phyloP scores from a whole-genome alignment of 1,140 invertebrate genomes.

The Drosophila neocordata region DNA sequence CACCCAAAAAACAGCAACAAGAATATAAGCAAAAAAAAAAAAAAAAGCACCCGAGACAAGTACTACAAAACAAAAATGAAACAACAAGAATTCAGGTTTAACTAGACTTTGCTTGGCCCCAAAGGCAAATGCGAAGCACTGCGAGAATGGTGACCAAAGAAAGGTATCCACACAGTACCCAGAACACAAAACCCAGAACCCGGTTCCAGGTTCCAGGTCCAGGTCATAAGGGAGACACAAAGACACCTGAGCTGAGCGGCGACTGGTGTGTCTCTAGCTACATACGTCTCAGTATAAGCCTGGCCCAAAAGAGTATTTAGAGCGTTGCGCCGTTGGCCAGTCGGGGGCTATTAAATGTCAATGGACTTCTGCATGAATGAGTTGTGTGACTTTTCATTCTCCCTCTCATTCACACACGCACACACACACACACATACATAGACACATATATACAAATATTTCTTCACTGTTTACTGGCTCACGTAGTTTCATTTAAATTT shows the following conservation, averaged over 20 bases:
- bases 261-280: conserved; percentile 9
- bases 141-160: conserved; percentile 14
- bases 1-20: not conserved
- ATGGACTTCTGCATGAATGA: conserved; percentile 81
- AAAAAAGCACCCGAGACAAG: conserved; percentile 5
- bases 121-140: conserved; percentile 14
- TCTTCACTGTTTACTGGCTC: conserved; percentile 48
- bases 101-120: conserved; percentile 44
- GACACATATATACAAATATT: not conserved
- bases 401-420: conserved; percentile 2
- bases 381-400: conserved; percentile 65
- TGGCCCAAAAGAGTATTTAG: conserved; percentile 47
- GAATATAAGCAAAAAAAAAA: no score
- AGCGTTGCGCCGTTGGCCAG: conserved; percentile 50
- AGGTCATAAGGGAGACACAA: conserved; percentile 39
- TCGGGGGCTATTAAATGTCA: conserved; percentile 77
- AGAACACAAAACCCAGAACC: not conserved
- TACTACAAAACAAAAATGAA: conserved; percentile 11
- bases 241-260: conserved; percentile 41
- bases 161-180: not conserved
- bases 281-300: conserved; percentile 12
- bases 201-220: conserved; percentile 26
- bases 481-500: conserved; percentile 75
- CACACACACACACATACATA: not conserved
- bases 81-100: conserved; percentile 67